Evolutionary conservation across 2,113 vertebrate species (phyloP).

Genomic region (Bombycilla garrulus): DNA sequence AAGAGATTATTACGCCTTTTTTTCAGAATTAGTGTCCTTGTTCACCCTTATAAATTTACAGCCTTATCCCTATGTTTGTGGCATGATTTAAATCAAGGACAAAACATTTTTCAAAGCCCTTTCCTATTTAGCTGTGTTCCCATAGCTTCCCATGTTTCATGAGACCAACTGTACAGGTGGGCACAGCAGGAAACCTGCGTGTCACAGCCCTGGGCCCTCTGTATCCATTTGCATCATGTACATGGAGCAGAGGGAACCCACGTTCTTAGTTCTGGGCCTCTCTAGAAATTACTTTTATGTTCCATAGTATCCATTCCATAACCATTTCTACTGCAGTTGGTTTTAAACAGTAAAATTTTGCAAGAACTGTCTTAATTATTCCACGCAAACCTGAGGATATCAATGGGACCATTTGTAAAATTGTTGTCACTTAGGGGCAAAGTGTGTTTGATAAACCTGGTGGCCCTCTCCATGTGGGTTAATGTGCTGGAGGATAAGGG

Average conservation of each 20-base stretch:
- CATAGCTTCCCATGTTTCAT: neutral
- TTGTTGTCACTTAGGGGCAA: neutral
- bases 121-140: neutral
- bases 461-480: accelerated
- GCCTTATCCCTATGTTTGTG: neutral
- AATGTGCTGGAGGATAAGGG: neutral
- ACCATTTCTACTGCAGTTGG: neutral
- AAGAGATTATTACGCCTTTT: neutral
- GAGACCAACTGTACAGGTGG: neutral
- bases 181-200: neutral
- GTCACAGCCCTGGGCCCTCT: neutral
- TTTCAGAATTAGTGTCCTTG: neutral
- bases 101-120: neutral
- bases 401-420: neutral
- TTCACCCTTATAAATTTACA: neutral
- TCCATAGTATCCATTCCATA: neutral
- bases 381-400: neutral
- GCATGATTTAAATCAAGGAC: neutral
- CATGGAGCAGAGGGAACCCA: neutral
- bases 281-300: neutral
- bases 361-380: neutral
- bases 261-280: neutral
- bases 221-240: neutral
- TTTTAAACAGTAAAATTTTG: neutral
- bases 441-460: neutral